Percentiles rank a stretch among this genome's conserved stretches.
These are phyloP conservation scores for Eristalinus aeneus DNA, from an alignment of 2,888 invertebrate genomes.

Conservation along the genomic window DNA sequence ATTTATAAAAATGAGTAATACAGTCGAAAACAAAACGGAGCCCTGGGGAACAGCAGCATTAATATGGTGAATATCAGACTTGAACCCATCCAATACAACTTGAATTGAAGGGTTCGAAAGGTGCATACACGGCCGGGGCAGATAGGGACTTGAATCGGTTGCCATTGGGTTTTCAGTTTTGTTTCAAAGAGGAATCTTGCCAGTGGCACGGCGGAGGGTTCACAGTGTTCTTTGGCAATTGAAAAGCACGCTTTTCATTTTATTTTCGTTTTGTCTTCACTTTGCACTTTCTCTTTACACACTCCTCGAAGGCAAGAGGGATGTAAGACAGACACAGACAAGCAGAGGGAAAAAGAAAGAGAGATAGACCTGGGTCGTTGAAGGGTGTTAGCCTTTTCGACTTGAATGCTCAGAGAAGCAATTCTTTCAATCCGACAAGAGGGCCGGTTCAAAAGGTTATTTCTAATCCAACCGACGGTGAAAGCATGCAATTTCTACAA, in stretches of 20 bases:
- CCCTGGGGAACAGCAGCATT: too few relatives aligned
- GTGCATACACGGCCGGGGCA: neutral
- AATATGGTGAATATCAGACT: too few relatives aligned
- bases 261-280: constrained; percentile 8
- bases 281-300: neutral
- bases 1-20: too few relatives aligned
- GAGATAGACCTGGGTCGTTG: neutral
- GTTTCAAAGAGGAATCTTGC: constrained; percentile 36
- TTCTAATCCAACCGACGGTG: too few relatives aligned
- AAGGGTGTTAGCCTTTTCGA: constrained; percentile 50
- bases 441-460: too few relatives aligned
- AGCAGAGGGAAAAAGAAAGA: too few relatives aligned
- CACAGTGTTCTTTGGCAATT: constrained; percentile 51
- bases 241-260: constrained; percentile 21
- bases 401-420: constrained; percentile 28
- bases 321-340: neutral
- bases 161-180: constrained; percentile 32
- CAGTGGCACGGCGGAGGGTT: constrained; percentile 37
- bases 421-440: too few relatives aligned
- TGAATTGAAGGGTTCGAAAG: too few relatives aligned
- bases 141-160: constrained; percentile 48
- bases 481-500: too few relatives aligned
- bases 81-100: too few relatives aligned
- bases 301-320: constrained; percentile 9
- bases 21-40: too few relatives aligned